Conservation (phyloP, 2,888 invertebrate species). For the Pristionchus arcanus region DNA sequence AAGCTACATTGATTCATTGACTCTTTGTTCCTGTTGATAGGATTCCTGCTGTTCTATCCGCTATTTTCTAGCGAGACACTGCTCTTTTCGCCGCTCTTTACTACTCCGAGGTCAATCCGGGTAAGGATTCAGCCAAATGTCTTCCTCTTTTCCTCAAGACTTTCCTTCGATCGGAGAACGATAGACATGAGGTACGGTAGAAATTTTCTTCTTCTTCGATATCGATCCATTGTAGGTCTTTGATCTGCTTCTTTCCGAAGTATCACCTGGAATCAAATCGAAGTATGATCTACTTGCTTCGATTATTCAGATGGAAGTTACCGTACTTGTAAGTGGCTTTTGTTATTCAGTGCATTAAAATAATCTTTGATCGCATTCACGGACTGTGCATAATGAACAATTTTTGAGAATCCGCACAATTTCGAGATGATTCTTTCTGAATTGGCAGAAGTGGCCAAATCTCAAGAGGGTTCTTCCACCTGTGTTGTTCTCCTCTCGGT, state of each 20-base stretch:
- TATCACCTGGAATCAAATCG: slow-evolving; percentile 33
- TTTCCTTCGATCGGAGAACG: not conserved
- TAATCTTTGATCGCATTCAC: too few relatives aligned
- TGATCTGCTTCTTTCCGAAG: not conserved
- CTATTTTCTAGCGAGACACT: not conserved
- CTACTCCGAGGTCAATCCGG: slow-evolving; percentile 14
- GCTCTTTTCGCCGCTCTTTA: slow-evolving; percentile 26
- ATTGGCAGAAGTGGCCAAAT: slow-evolving; percentile 2
- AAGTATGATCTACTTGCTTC: slow-evolving; percentile 43
- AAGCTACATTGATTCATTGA: not conserved
- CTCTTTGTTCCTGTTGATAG: too few relatives aligned
- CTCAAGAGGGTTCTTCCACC: slow-evolving; percentile 44
- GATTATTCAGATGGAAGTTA: not conserved
- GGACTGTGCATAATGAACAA: not conserved
- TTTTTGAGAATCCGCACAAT: not conserved
- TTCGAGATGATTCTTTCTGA: not conserved
- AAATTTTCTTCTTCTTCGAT: too few relatives aligned
- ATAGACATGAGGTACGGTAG: slow-evolving; percentile 11
- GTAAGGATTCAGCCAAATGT: slow-evolving; percentile 42
- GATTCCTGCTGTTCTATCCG: not conserved
- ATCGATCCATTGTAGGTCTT: not conserved
- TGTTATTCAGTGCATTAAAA: not conserved
- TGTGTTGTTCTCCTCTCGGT: not conserved
- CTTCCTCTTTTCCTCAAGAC: slow-evolving; percentile 41
- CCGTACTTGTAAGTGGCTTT: not conserved